A percentile compares a stretch with the other conserved stretches of the same genome.
Conservation (phyloP, 2,888 invertebrate genomes). For the Hirtodrosophila cameraria region DNA sequence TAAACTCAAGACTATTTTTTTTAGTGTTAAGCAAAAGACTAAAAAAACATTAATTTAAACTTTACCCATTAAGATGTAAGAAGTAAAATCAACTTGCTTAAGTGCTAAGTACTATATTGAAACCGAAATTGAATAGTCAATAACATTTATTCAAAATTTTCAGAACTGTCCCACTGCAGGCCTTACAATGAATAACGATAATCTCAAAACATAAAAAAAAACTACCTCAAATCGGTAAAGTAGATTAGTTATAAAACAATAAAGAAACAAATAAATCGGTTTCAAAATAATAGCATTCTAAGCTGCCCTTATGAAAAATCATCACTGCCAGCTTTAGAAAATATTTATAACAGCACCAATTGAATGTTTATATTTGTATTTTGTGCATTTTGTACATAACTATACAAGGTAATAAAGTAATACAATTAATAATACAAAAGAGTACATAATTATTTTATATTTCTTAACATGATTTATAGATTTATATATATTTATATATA, state of each 20-base stretch:
- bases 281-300: slow-evolving; percentile 34
- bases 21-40: slow-evolving; percentile 27
- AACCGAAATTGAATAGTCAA: slow-evolving; percentile 32
- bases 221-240: slow-evolving; percentile 62
- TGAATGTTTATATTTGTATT: slow-evolving; percentile 46
- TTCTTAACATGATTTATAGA: no score
- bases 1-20: slow-evolving; percentile 38
- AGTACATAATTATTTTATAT: no score
- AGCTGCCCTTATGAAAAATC: slow-evolving; percentile 50
- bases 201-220: no score
- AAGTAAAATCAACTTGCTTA: slow-evolving; percentile 18
- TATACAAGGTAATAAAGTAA: slow-evolving; percentile 25
- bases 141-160: slow-evolving; percentile 45
- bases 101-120: slow-evolving; percentile 27
- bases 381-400: slow-evolving; percentile 51
- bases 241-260: slow-evolving; percentile 32
- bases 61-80: slow-evolving; percentile 3
- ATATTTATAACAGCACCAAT: slow-evolving; percentile 24
- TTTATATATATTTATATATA: no score
- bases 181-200: slow-evolving; percentile 54
- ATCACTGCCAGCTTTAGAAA: slow-evolving; percentile 72
- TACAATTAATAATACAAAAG: slow-evolving; percentile 2
- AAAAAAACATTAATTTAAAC: background rate
- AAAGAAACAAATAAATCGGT: slow-evolving; percentile 29
- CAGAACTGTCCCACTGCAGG: slow-evolving; percentile 46